phyloP scores from a whole-genome alignment of 2,113 vertebrate genomes.

The Menidia beryllina region DNA sequence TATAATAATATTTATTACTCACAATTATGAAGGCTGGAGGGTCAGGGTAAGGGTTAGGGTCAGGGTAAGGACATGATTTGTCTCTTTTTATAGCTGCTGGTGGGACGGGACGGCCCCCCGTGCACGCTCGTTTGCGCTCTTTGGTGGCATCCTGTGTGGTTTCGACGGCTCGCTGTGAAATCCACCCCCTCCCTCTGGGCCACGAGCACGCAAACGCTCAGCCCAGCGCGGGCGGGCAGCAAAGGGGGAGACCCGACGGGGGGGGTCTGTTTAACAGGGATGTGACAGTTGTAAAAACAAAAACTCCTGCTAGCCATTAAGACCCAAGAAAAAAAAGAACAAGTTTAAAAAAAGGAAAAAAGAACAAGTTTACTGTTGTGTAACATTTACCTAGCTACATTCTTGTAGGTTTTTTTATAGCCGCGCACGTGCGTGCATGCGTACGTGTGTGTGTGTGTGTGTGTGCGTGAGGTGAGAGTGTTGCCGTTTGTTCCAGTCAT shows the following conservation, averaged over 20 bases:
- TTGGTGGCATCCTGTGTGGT: conserved; percentile 54
- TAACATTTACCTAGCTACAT: no score
- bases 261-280: conserved; percentile 51
- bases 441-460: no score
- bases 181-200: conserved; percentile 22
- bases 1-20: no score
- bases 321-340: no score
- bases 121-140: conserved; percentile 4
- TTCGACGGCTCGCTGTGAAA: conserved; percentile 61
- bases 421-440: no score
- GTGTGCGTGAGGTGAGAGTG: conserved; percentile 15
- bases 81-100: neutral
- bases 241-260: conserved; percentile 19
- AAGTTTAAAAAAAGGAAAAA: no score
- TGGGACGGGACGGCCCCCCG: neutral
- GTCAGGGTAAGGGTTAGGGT: no score
- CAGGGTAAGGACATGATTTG: no score
- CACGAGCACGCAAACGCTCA: conserved; percentile 25
- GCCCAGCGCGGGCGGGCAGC: conserved; percentile 10
- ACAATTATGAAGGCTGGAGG: no score
- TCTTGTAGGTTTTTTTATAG: no score
- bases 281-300: conserved; percentile 66
- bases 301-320: no score
- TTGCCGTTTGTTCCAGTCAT: conserved; percentile 8
- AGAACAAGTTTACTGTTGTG: no score